Base-by-base conservation (phyloP, 1,140 invertebrate species). In the Microplitis demolitor region DNA sequence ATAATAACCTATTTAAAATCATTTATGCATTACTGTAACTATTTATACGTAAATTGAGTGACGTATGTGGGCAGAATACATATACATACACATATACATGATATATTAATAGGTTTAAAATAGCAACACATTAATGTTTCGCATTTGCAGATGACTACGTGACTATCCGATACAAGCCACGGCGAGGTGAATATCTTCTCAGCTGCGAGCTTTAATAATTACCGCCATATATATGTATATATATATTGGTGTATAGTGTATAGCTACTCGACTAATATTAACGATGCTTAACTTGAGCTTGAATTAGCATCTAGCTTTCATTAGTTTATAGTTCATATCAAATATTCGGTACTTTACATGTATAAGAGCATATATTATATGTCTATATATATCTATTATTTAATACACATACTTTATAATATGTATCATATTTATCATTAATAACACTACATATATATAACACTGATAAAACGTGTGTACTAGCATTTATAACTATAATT, bases 121-220 rank as follows among this genome's bases (percentile, higher is more conserved):
- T 61, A 61, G 33, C 60, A 56, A 56, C 24, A 24, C n/a, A 37
- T 50, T 39, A 64, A 56, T 31, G 68, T 53, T 64, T 78, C 69
- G 77, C 78, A 83, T 89, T 88, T 91, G 71, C 92, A 96, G 94
- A 94, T 89, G 94, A 96, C 90, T 95, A 92, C 90, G 90, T 95
- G 86, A 95, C 93, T 80, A 91, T 96, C 83, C 93, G 93, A 89
- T 96, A 96, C 91, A 95, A 94, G 90, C 91, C 91, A 83, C 89
- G 90, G 83, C 90, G 91, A 94, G 93, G 93, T 94, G 91, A 92
- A 89, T 91, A 90, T 88, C 79, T 78, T 83, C 73, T 14, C 62
- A 66, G 13, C 67, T 67, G 34, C 50, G 45, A 54, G 37, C 34
- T 31, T 51, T 68, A 13, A 50, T 35, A 45, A 70, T 72, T 72